Evolutionary conservation across 2,888 invertebrate species (phyloP), one percentile per base, ranked within the genome.

Genomic region (Eristalis intricaria): DNA sequence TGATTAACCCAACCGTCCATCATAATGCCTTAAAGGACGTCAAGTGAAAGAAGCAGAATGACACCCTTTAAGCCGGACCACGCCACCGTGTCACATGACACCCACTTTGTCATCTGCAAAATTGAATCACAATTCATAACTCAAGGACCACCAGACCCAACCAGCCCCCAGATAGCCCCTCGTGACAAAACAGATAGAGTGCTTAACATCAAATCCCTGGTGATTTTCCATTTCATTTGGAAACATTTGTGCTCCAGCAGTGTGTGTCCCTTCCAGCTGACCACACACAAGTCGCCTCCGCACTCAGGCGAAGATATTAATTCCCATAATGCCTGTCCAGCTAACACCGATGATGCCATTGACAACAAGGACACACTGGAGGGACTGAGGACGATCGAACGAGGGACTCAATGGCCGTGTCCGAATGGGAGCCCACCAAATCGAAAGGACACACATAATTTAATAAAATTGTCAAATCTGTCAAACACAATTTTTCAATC

Each of bases 171-270:
- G n/a, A n/a, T n/a, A 68, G 73, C 79, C 64, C 64, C 26, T 87
- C 83, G 63, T 38, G 60, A 43, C 75, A 68, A 22, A 79, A 74
- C 50, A 38, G 86, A 87, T 84, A 69, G 79, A 87, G 80, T 84
- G 76, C 79, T 87, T 84, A n/a, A 83, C 83, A 83, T 80, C 83
- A 76, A 79, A 79, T 76, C 75, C 83, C 87, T 58, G 71, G 84
- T 84, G 84, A 87, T 87, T 87, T 84, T 87, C 84, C 80, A 87
- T 84, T 87, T 84, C 87, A 87, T 87, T 87, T 87, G 43, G 26
- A 78, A 82, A 82, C 78, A 78, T 86, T 74, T 81, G 82, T 82
- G 61, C 69, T 60, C 63, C 26, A 29, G 43, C 66, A 73, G 43
- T 65, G 65, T 68, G 63, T 69, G 75, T 74, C 69, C 74, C 65